phyloP scores from a whole-genome alignment of 2,797 vertebrate genomes.

The Cossypha caffra region DNA sequence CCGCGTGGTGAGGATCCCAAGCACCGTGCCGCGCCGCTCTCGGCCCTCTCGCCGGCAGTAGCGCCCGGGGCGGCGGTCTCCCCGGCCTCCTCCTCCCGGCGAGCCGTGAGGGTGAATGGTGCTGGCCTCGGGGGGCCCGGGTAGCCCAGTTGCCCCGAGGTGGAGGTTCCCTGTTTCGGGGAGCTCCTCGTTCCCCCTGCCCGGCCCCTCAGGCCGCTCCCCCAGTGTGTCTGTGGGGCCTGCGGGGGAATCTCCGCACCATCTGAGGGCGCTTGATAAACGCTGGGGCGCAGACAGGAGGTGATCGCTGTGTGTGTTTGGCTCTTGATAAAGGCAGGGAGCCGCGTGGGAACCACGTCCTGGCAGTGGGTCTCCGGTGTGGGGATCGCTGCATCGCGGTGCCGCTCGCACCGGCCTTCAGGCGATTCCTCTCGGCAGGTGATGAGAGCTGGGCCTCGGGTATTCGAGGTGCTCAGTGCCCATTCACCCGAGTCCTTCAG shows the following conservation, averaged over 20 bases:
- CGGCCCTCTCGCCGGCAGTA: too few species aligned
- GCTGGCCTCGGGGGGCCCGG: background rate
- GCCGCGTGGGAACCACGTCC: background rate
- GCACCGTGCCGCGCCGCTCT: background rate
- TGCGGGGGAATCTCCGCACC: background rate
- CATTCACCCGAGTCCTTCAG: background rate
- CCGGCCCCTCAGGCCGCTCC: background rate
- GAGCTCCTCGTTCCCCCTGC: background rate
- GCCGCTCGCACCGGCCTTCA: background rate
- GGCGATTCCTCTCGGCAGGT: too few species aligned
- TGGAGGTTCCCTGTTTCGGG: background rate
- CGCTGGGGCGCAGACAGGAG: background rate
- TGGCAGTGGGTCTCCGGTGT: too few species aligned
- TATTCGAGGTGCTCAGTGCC: background rate
- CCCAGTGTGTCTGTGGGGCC: background rate
- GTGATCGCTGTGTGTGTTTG: background rate
- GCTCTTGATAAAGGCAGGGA: background rate
- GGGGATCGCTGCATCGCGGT: accelerated
- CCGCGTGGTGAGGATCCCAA: background rate
- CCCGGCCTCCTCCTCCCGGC: background rate
- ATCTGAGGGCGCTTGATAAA: background rate
- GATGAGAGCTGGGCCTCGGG: background rate
- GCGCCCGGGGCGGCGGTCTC: too few species aligned
- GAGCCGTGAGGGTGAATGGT: background rate
- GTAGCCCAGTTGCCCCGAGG: background rate